Base-by-base conservation (phyloP, 2,797 vertebrate genomes). In the Orestias chungarensis region DNA sequence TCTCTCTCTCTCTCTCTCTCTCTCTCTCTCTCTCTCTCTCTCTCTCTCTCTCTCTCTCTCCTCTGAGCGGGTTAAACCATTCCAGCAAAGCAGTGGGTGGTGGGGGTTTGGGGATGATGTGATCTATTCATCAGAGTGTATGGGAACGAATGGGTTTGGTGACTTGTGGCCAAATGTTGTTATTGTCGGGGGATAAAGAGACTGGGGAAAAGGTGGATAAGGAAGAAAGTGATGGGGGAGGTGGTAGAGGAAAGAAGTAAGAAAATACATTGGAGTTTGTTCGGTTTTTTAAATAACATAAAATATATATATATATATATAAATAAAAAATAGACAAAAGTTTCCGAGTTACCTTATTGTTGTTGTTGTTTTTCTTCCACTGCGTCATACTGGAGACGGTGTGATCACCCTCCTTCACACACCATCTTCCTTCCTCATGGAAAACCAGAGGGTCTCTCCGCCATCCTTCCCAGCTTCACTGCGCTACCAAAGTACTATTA, bases 131-230 rank as follows among this genome's bases (percentile, higher is more conserved):
- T 75, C 80, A 74, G 82, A 70, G 66, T 78, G 54, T 66, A 78
- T 69, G 84, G 76, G 83, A 83, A 87, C 86, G 76, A 87, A 88
- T 83, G 72, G 81, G 85, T 68, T 86, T 74, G 83, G 87, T 90
- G 89, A 91, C 87, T 90, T 88, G 88, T 89, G 89, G 88, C 84
- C 87, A 87, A 92, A 88, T 92, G 91, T 91, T 91, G 88, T 93
- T 91, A 82, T 90, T 88, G 87, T 90, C 68, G 68, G 59, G 35
- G 83, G 85, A 80, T 89, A 75, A 82, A 84, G 76, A 72, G 68
- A 76, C 31, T 18, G 66, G 50, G 18, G 8, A 42, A 17, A n/a
- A 40, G 35, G 27, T 35, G 47, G 43, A 35, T n/a, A 47, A 52
- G 29, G 10, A n/a, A 52, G 49, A 27, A n/a, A 50, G 20, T 3